A percentile compares a stretch with the other conserved stretches of the same genome.
Evolutionary conservation across 2,113 vertebrate species (phyloP).

Genomic region (Neolamprologus fasciatus): DNA sequence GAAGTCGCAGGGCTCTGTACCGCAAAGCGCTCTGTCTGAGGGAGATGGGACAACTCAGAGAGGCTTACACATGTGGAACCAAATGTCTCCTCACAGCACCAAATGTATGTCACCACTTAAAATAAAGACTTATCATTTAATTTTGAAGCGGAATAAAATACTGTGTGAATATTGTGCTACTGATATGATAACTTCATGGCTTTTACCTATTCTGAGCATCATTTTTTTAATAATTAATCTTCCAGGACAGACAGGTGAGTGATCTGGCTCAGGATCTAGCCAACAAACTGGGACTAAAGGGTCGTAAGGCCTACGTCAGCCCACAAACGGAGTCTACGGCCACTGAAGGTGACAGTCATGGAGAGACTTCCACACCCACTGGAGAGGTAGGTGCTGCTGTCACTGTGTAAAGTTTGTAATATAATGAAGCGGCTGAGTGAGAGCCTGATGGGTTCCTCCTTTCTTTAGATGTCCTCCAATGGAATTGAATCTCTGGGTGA

Average conservation of each 20-base stretch:
- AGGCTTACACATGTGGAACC: conserved; percentile 93
- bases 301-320: conserved; percentile 93
- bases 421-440: neutral
- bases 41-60: conserved; percentile 86
- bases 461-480: conserved; percentile 78
- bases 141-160: accelerated
- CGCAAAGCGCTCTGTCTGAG: conserved; percentile 86
- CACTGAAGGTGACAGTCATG: conserved; percentile 58
- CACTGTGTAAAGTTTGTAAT: neutral
- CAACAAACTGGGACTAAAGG: conserved; percentile 88
- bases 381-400: conserved; percentile 61
- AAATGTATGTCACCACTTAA: conserved; percentile 72
- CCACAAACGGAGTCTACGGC: conserved; percentile 73
- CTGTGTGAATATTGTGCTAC: neutral
- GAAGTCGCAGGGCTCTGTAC: conserved; percentile 88
- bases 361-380: conserved; percentile 59
- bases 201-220: neutral
- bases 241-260: conserved; percentile 85
- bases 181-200: accelerated
- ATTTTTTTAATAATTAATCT: neutral
- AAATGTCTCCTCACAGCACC: conserved; percentile 88
- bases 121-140: neutral
- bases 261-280: conserved; percentile 94
- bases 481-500: conserved; percentile 88
- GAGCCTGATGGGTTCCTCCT: neutral